A percentile compares a stretch with the other conserved stretches of the same genome.
phyloP scores from a whole-genome alignment of 2,797 vertebrate genomes.

The Xiphophorus birchmanni region DNA sequence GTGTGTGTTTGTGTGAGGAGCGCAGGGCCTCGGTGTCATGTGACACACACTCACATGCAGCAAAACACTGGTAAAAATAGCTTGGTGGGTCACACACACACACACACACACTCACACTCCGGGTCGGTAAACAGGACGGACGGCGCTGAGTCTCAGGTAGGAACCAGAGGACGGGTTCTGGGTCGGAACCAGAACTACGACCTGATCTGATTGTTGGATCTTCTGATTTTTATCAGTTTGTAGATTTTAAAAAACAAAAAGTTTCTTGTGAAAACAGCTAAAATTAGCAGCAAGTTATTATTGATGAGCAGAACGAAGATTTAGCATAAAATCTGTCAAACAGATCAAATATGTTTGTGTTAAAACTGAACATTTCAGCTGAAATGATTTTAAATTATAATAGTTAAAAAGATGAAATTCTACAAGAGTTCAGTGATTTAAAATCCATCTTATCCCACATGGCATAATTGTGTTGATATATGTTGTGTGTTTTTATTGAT shows the following conservation, averaged over 20 bases:
- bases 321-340: not conserved
- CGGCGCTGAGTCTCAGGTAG: constrained; percentile 38
- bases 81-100: constrained; percentile 33
- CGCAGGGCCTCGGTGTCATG: constrained; percentile 1
- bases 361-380: not conserved
- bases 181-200: not conserved
- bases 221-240: not conserved
- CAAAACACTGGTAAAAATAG: constrained; percentile 52
- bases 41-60: constrained; percentile 14
- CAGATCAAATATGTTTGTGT: not conserved
- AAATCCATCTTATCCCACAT: too few relatives aligned
- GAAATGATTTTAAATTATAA: not conserved
- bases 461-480: too few relatives aligned
- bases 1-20: not conserved
- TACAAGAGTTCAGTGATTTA: not conserved
- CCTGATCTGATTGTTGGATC: not conserved
- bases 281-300: not conserved
- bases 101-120: constrained; percentile 20
- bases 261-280: not conserved
- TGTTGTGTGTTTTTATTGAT: too few relatives aligned
- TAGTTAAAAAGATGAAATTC: not conserved
- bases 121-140: constrained; percentile 52
- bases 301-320: not conserved
- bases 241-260: not conserved
- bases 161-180: not conserved